A percentile compares a stretch with the other conserved stretches of the same genome.
Conservation (phyloP, 1,140 invertebrate species). For the Goniozus legneri region DNA sequence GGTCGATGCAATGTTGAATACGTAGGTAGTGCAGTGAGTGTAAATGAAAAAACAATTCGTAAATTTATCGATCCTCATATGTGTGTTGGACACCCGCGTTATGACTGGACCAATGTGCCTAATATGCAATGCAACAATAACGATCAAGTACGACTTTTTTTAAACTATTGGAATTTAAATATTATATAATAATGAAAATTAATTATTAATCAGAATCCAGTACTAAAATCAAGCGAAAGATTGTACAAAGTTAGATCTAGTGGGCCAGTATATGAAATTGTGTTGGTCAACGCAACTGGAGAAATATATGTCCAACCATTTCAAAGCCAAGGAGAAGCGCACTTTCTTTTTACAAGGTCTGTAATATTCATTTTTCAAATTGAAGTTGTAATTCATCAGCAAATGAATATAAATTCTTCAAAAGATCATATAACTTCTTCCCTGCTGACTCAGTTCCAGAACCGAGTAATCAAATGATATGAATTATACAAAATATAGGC, state of each 20-base stretch:
- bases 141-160: constrained; percentile 35
- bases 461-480: too few species aligned
- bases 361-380: constrained; percentile 3
- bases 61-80: constrained; percentile 46
- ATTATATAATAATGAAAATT: constrained; percentile 3
- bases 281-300: constrained; percentile 43
- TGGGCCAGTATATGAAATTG: constrained; percentile 20
- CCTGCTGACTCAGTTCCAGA: too few species aligned
- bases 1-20: constrained; percentile 48
- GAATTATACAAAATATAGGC: constrained; percentile 14
- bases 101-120: constrained; percentile 45
- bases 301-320: constrained; percentile 49
- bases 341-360: constrained; percentile 42
- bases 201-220: constrained; percentile 14
- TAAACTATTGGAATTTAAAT: constrained; percentile 3
- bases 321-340: constrained; percentile 47
- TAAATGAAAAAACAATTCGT: constrained; percentile 36
- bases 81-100: constrained; percentile 37
- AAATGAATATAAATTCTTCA: too few species aligned
- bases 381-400: constrained; percentile 1
- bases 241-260: constrained; percentile 34
- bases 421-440: too few species aligned
- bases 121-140: constrained; percentile 40
- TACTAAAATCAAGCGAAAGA: constrained; percentile 47
- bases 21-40: constrained; percentile 31